phyloP scores from a whole-genome alignment of 2,113 vertebrate genomes.

The Micromys minutus region DNA sequence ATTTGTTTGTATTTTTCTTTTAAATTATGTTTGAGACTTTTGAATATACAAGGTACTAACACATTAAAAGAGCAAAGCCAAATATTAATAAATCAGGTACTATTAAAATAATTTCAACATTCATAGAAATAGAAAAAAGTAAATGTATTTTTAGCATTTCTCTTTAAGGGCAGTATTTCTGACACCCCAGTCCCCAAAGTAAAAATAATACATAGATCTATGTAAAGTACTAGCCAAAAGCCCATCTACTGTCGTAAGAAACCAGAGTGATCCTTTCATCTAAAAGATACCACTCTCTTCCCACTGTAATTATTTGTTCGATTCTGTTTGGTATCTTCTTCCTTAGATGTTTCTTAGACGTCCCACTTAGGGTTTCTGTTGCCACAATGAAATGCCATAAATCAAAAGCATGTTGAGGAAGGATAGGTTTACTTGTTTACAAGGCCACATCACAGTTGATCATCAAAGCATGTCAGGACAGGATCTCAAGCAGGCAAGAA shows the following conservation, averaged over 20 bases:
- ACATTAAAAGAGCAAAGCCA: neutral
- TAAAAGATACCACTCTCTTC: neutral
- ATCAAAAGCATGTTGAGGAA: neutral
- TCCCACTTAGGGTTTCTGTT: neutral
- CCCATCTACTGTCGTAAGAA: neutral
- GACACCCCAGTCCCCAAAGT: neutral
- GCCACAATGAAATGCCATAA: neutral
- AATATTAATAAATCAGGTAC: neutral
- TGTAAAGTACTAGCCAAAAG: neutral
- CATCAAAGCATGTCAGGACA: neutral
- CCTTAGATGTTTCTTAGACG: neutral
- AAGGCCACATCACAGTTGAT: neutral
- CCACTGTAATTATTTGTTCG: neutral
- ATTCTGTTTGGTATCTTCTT: neutral
- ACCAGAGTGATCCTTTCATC: neutral
- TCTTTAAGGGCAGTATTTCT: neutral
- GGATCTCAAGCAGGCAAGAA: neutral
- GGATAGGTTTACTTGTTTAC: neutral
- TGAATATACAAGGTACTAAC: neutral
- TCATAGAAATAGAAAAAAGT: neutral
- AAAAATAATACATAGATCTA: neutral
- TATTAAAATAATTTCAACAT: neutral
- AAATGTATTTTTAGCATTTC: neutral
- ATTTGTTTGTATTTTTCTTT: neutral
- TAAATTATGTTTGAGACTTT: neutral